These are phyloP conservation scores for Sipha maydis DNA, from an alignment of 2,888 invertebrate genomes.

Conservation along the genomic window DNA sequence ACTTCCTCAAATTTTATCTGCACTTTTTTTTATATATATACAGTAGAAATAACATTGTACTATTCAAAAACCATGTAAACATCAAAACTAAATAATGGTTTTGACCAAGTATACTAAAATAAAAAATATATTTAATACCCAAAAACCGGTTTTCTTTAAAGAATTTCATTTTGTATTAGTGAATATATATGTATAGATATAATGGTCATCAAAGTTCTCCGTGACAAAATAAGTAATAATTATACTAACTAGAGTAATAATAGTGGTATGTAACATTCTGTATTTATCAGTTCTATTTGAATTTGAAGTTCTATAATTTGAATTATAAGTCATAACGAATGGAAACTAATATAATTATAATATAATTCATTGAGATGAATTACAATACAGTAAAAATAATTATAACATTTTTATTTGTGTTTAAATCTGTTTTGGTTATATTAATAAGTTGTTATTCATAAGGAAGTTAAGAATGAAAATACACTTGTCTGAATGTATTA, in stretches of 20 bases:
- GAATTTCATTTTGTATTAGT: neutral
- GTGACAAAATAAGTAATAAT: constrained; percentile 8
- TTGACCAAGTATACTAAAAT: no score
- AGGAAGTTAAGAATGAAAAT: neutral
- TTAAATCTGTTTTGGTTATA: neutral
- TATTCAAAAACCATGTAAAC: no score
- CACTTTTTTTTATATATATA: no score
- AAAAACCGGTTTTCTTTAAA: neutral
- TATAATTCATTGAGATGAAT: no score
- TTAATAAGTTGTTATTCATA: neutral
- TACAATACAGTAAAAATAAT: neutral
- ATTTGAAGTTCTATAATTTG: neutral
- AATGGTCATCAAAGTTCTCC: neutral
- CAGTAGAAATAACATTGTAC: no score
- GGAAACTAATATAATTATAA: neutral
- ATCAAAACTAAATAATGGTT: no score
- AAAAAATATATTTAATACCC: no score
- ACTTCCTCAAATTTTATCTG: no score
- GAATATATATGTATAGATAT: neutral
- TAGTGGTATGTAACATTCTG: neutral
- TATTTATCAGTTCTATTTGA: constrained; percentile 5
- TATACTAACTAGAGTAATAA: neutral
- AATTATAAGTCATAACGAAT: neutral
- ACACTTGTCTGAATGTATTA: neutral
- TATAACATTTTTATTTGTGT: neutral